A percentile compares a stretch with the other conserved stretches of the same genome.
Conservation (phyloP, 2,113 vertebrate species). For the Toxotes chatareus region DNA sequence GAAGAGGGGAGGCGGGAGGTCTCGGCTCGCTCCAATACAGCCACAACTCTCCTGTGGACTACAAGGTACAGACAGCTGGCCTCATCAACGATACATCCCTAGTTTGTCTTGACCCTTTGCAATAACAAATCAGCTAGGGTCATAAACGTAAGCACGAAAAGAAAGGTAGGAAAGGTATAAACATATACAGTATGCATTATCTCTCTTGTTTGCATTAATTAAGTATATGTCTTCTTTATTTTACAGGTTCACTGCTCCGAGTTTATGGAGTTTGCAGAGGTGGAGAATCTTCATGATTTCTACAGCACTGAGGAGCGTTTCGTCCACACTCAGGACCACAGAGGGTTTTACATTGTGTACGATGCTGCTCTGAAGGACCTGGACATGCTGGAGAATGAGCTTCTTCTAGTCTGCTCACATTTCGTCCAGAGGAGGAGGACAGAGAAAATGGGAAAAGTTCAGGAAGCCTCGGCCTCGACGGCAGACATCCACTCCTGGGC, state of each 20-base stretch:
- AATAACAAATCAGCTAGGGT: background rate
- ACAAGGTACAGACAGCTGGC: conserved; percentile 73
- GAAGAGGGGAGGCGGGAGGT: conserved; percentile 63
- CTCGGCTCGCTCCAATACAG: conserved; percentile 65
- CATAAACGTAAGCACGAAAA: background rate
- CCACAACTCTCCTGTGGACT: conserved; percentile 79
- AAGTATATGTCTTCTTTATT: background rate
- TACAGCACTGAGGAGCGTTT: conserved; percentile 70
- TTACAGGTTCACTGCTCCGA: conserved; percentile 75
- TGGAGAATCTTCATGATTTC: conserved; percentile 85
- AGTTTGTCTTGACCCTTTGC: no score
- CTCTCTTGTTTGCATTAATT: background rate
- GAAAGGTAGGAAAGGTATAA: background rate
- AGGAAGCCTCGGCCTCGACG: conserved; percentile 27
- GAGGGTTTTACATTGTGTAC: conserved; percentile 77
- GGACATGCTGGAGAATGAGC: conserved; percentile 76
- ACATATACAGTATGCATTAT: background rate
- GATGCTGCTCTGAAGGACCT: conserved; percentile 82
- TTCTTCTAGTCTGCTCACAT: conserved; percentile 82
- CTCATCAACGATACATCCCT: no score
- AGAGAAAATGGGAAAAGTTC: background rate
- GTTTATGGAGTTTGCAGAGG: conserved; percentile 85
- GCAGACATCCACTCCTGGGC: conserved; percentile 58
- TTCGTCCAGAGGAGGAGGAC: conserved; percentile 79
- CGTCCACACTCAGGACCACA: conserved; percentile 82